phyloP scores from a whole-genome alignment of 2,888 invertebrate genomes.

The Colostygia pectinataria region DNA sequence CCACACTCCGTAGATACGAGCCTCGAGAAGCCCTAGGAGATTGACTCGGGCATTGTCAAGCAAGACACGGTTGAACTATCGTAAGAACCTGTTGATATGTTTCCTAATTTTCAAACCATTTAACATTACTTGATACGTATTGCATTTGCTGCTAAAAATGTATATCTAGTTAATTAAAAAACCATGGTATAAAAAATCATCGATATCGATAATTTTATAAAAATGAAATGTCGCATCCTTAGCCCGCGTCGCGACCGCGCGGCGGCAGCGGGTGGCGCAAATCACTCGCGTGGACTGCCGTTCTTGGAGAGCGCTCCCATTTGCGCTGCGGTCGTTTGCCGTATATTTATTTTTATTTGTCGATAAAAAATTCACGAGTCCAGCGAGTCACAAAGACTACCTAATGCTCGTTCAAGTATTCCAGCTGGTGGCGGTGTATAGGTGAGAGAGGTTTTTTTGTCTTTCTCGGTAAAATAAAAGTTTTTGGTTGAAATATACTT shows the following conservation, averaged over 20 bases:
- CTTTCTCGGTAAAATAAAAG: constrained; percentile 4
- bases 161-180: too few relatives aligned
- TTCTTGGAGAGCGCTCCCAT: constrained; percentile 65
- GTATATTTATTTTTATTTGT: constrained; percentile 58
- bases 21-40: constrained; percentile 26
- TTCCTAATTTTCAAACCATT: too few relatives aligned
- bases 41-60: background rate
- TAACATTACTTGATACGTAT: too few relatives aligned
- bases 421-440: constrained; percentile 22
- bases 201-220: constrained; percentile 34
- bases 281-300: constrained; percentile 82
- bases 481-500: too few relatives aligned
- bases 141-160: too few relatives aligned
- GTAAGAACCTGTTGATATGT: constrained; percentile 16
- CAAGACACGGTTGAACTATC: constrained; percentile 36
- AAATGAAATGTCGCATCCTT: constrained; percentile 48
- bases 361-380: constrained; percentile 55
- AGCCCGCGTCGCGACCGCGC: constrained; percentile 69
- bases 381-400: constrained; percentile 36
- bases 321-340: constrained; percentile 58
- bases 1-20: constrained; percentile 28
- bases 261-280: constrained; percentile 75
- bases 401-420: constrained; percentile 37
- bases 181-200: constrained; percentile 5
- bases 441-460: constrained; percentile 16